A percentile compares a stretch with the other conserved stretches of the same genome.
Evolutionary conservation across 2,888 invertebrate species (phyloP).

Genomic region (Cataglyphis cursor): DNA sequence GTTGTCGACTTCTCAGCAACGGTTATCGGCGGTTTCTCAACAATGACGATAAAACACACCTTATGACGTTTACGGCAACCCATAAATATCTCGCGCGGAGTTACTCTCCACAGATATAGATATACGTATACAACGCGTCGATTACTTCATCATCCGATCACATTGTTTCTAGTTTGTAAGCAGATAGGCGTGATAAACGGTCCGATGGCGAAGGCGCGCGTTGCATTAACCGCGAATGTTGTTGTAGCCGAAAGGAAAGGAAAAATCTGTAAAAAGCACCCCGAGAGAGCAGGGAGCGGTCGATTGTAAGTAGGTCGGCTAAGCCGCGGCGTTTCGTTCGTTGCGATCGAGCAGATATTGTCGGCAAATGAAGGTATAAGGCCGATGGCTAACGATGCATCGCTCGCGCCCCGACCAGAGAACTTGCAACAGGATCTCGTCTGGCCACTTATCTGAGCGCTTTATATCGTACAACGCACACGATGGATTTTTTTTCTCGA

Average conservation of each 20-base stretch:
- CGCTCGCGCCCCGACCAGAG: conserved; percentile 5
- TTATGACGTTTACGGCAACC: conserved; percentile 34
- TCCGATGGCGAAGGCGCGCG: conserved; percentile 5
- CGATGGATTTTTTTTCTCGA: conserved; percentile 30
- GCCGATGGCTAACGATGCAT: conserved; percentile 56
- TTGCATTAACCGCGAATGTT: not conserved
- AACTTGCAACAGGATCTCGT: conserved; percentile 40
- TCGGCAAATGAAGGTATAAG: conserved; percentile 50
- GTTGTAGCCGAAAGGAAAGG: conserved; percentile 71
- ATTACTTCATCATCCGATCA: conserved; percentile 45
- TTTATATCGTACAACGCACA: not conserved
- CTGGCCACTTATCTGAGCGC: conserved; percentile 5
- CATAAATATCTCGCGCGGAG: conserved; percentile 21
- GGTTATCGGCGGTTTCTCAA: conserved; percentile 35
- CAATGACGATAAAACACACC: conserved; percentile 34
- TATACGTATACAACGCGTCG: not conserved
- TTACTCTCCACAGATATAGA: not conserved
- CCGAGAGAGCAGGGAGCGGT: conserved; percentile 81
- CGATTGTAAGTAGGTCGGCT: conserved; percentile 78
- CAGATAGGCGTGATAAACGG: conserved; percentile 39
- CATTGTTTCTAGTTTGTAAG: conserved; percentile 40
- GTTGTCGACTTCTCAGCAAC: not conserved
- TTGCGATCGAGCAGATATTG: conserved; percentile 65
- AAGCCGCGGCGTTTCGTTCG: conserved; percentile 70
- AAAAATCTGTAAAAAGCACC: conserved; percentile 74